A percentile compares a stretch with the other conserved stretches of the same genome.
These are phyloP conservation scores for Heliconius hermathena DNA, from an alignment of 1,140 invertebrate species.

Conservation along the genomic window DNA sequence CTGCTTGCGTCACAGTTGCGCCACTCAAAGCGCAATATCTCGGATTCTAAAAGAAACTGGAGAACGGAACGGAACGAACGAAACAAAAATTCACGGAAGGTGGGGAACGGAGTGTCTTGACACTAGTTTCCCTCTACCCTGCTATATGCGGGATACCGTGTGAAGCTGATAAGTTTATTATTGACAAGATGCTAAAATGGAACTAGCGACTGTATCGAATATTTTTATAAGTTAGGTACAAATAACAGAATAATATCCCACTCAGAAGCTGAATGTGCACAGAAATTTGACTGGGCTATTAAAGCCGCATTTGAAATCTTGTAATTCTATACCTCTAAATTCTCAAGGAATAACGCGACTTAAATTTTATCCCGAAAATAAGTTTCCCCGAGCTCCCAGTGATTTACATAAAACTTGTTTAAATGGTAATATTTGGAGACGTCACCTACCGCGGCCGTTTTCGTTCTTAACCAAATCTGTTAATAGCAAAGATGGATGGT, in stretches of 20 bases:
- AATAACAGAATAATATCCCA: background rate
- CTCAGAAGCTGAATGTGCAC: background rate
- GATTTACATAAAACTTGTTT: conserved; percentile 82
- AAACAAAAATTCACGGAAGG: no score
- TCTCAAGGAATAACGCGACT: conserved; percentile 70
- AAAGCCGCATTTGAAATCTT: conserved; percentile 62
- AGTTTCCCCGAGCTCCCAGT: conserved; percentile 60
- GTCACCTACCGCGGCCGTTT: conserved; percentile 67
- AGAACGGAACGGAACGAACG: no score
- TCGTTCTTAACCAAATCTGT: conserved; percentile 63
- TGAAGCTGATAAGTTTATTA: no score
- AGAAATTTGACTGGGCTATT: conserved; percentile 3
- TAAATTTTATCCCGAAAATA: conserved; percentile 73
- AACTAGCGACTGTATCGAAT: background rate
- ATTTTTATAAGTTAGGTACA: background rate
- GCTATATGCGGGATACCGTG: no score
- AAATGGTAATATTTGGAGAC: conserved; percentile 81
- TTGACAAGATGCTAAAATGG: background rate
- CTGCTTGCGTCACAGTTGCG: no score
- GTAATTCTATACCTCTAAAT: conserved; percentile 73
- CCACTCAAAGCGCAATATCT: no score
- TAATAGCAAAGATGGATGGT: conserved; percentile 48
- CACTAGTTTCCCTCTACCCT: no score
- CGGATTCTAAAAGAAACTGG: no score
- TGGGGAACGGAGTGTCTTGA: no score